Percentiles rank a stretch among this genome's conserved stretches.
Evolutionary conservation across 2,113 vertebrate genomes (phyloP).

Genomic region (Phalacrocorax pelagicus): DNA sequence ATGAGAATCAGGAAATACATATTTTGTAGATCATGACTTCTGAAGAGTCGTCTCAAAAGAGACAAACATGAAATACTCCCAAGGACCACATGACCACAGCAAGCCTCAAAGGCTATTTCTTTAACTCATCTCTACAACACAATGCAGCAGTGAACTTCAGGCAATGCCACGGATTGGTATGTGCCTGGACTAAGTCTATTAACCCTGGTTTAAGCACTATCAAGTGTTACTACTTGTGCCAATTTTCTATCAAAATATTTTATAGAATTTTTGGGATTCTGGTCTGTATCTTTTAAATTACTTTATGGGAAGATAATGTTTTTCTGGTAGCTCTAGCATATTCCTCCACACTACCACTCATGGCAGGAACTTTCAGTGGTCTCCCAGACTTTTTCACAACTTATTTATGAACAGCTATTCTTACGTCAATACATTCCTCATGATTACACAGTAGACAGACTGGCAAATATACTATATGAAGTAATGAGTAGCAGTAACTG

Average conservation of each 20-base stretch:
- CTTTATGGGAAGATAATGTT: not conserved
- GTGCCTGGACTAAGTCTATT: not conserved
- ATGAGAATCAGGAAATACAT: not conserved
- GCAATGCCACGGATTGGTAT: not conserved
- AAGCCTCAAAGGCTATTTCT: not conserved
- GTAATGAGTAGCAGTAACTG: not conserved
- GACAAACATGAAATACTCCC: not conserved
- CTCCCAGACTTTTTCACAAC: not conserved
- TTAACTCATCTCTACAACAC: not conserved
- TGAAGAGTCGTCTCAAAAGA: not conserved
- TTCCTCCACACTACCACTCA: not conserved
- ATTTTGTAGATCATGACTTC: not conserved
- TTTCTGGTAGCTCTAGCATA: not conserved
- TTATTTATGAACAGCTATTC: not conserved
- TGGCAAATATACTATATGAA: not conserved
- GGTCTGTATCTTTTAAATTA: not conserved
- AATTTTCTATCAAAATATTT: not conserved
- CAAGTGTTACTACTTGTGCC: not conserved
- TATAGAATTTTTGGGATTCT: not conserved
- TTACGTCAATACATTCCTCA: not conserved
- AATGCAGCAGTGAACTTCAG: not conserved
- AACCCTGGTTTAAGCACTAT: not conserved
- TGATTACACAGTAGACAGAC: not conserved
- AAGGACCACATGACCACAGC: not conserved
- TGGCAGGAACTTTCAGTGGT: not conserved